Conservation (phyloP, 1,140 invertebrate genomes). For the Dendroctonus ponderosae region DNA sequence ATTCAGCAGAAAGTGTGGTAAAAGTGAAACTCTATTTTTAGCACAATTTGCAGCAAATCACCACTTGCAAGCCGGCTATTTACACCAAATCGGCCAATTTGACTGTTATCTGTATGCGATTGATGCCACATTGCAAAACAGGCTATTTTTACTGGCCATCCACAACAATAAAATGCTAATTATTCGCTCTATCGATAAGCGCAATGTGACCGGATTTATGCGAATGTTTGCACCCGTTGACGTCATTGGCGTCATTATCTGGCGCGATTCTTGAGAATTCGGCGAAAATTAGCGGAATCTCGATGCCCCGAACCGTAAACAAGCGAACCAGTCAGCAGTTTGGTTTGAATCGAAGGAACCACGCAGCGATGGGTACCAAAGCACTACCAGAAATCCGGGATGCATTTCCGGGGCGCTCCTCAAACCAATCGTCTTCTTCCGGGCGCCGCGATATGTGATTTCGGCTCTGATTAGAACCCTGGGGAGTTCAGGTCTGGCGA, state of each 20-base stretch:
- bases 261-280: not conserved
- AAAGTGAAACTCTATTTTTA: no score
- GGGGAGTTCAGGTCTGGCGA: constrained; percentile 2
- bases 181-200: not conserved
- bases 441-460: constrained; percentile 1
- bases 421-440: not conserved
- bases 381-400: constrained; percentile 8
- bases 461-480: constrained; percentile 1
- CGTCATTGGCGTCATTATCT: not conserved
- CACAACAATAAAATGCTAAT: not conserved
- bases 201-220: not conserved
- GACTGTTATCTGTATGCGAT: no score
- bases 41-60: no score
- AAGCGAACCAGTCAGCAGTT: no score
- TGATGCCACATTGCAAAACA: no score
- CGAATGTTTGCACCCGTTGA: not conserved
- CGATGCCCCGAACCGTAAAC: not conserved
- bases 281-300: not conserved
- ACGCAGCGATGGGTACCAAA: constrained; percentile 5
- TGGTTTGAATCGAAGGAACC: constrained; percentile 1
- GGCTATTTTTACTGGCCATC: no score
- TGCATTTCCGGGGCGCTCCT: not conserved
- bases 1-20: no score
- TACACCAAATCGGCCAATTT: no score
- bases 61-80: no score